phyloP scores from a whole-genome alignment of 1,140 invertebrate species.

The Lepidotrigona ventralis region DNA sequence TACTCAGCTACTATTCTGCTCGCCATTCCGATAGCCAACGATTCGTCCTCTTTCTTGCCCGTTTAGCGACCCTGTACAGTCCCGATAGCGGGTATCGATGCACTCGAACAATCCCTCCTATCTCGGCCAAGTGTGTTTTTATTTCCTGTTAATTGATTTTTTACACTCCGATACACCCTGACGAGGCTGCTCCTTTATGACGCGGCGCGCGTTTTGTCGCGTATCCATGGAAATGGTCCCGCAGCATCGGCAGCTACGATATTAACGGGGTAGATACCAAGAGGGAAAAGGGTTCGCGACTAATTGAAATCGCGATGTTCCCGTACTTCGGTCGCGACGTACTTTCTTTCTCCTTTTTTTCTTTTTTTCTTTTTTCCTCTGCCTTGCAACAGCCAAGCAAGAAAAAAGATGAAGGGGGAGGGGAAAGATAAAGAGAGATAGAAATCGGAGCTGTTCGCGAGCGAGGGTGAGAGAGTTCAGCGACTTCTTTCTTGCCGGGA shows the following conservation, averaged over 20 bases:
- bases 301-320: conserved; percentile 38
- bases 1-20: conserved; percentile 23
- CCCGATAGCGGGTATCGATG: conserved; percentile 35
- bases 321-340: background rate
- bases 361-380: background rate
- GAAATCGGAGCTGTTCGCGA: no score
- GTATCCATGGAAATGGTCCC: conserved; percentile 38
- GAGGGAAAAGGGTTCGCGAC: background rate
- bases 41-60: conserved; percentile 32
- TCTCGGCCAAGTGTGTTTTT: conserved; percentile 44
- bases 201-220: conserved; percentile 19
- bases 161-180: conserved; percentile 48
- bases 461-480: background rate
- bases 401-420: no score
- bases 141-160: conserved; percentile 53
- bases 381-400: no score
- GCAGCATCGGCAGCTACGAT: conserved; percentile 4
- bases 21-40: conserved; percentile 40
- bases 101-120: conserved; percentile 33
- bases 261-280: background rate
- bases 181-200: conserved; percentile 36
- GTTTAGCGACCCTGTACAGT: conserved; percentile 34
- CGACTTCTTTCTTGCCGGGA: conserved; percentile 16
- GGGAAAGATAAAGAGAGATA: background rate
- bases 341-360: background rate